Evolutionary conservation across 2,888 invertebrate genomes (phyloP).

Genomic region (Blastobasis adustella): DNA sequence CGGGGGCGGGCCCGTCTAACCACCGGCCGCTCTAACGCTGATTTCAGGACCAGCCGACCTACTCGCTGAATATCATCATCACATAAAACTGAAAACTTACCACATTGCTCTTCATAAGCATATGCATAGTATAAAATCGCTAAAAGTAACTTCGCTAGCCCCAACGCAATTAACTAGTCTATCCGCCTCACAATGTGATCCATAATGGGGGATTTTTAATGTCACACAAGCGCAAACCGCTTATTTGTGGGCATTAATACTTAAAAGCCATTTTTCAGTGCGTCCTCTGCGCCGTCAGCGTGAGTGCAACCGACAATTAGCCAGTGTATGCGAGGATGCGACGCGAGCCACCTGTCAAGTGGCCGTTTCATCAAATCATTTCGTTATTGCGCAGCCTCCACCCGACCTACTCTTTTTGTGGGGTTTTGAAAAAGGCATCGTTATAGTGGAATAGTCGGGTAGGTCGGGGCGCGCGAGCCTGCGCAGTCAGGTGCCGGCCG

Average conservation of each 20-base stretch:
- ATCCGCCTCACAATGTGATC: conserved; percentile 14
- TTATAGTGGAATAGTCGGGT: conserved; percentile 62
- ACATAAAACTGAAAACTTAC: too few relatives aligned
- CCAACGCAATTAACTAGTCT: conserved; percentile 15
- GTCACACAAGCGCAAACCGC: conserved; percentile 51
- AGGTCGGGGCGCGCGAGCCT: conserved; percentile 70
- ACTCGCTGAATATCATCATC: neutral
- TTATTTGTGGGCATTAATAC: conserved; percentile 68
- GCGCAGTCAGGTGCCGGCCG: conserved; percentile 70
- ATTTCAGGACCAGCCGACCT: neutral
- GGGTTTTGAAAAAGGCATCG: conserved; percentile 61
- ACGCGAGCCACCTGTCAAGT: conserved; percentile 70
- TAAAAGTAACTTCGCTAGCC: conserved; percentile 6
- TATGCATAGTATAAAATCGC: too few relatives aligned
- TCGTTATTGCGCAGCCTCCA: conserved; percentile 67
- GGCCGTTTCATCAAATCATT: conserved; percentile 71
- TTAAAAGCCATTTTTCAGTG: conserved; percentile 62
- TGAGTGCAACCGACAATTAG: conserved; percentile 61
- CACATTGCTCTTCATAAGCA: too few relatives aligned
- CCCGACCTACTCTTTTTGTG: conserved; percentile 59
- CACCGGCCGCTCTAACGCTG: conserved; percentile 12
- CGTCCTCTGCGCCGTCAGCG: conserved; percentile 44
- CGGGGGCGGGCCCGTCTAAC: conserved; percentile 62
- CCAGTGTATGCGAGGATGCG: conserved; percentile 50
- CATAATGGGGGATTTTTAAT: conserved; percentile 47